Base-by-base conservation (phyloP, 2,888 invertebrate species). In the Hydraecia micacea region DNA sequence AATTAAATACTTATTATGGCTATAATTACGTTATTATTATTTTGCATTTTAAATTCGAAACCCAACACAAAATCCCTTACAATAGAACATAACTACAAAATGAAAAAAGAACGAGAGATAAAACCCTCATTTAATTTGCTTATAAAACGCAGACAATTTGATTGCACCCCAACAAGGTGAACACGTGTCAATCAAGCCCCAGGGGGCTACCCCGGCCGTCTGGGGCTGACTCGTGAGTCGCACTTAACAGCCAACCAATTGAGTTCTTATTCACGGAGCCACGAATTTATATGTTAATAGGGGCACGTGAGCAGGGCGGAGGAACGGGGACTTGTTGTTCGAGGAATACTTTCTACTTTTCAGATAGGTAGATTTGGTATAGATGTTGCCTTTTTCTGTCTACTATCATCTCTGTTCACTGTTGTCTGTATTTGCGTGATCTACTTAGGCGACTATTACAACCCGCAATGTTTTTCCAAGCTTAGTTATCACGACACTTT, bases 181-280 rank as follows among this genome's bases (percentile, higher is more conserved):
- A 92, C 93, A 91, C 91, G 91, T 94, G 94, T 93, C 93, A 92
- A 91, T 92, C 94, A 91, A 83, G 79, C 86, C 90, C 88, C 80
- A 75, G 85, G 86, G 87, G 86, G 77, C 49, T 68, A 32, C 63
- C 63, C 76, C 82, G 78, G 85, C 87, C 87, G 85, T 89, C 87
- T 90, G 86, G 81, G 86, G 87, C 81, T 80, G 84, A 77, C 46
- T 73, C 75, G 73, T 73, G 86, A 77, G 88, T 81, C 77, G 86
- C 79, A 81, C 88, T 92, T 94, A 95, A 95, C 93, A 91, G 92
- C 88, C 90, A 92, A 91, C 92, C 93, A 93, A 95, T 95, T 94
- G 95, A 91, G 93, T 94, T 95, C 95, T 95, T 95, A 95, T 95
- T 95, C 93, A 94, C 93, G 93, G 93, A 90, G 88, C 92, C 92